Evolutionary conservation across 2,888 invertebrate genomes (phyloP), one percentile per base, ranked within the genome.

Genomic region (Campaea margaritaria): DNA sequence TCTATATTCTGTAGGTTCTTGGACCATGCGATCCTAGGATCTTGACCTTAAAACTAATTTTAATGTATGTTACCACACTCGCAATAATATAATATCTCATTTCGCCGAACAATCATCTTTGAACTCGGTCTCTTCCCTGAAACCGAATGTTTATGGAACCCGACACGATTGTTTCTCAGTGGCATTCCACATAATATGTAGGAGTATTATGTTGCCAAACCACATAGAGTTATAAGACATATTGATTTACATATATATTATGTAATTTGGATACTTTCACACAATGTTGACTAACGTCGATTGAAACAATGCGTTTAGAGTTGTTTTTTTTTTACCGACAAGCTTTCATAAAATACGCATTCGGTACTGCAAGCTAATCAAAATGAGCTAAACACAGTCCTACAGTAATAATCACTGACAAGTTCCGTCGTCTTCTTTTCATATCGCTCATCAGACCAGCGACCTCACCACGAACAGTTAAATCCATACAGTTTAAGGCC

Each of bases 131-230:
- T 14, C 13, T 13, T 55, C 27, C 9, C 16, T 21, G 49, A 45
- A 56, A 31, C 28, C 16, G 39, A 36, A 34, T 50, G 31, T 50
- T 50, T 55, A 43, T 36, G 48, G 16, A 45, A 50, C 16, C 13
- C 15, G 45, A 49, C 39, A 50, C 50, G 50, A n/a, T 27, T 15
- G 31, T 31, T 31, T 31, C 31, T 31, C 1, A 31, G 31, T 31
- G 9, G 34, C n/a, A 52, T 52, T 48, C 11, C 51, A 16, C 31
- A n/a, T 43, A 34, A 51, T 27, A 49, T 15, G 21, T 48, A 27
- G 2, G 2, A 14, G 39, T 48, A 28, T 58, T 38, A 38, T 12
- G 43, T 58, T 52, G 16, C 47, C 7, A 42, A 15, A 46, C 38
- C 48, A 21, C 10, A 41, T 11, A 10, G 10, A 21, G 39, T 8